Base-by-base conservation (phyloP, 2,113 vertebrate species). In the Odontesthes bonariensis region DNA sequence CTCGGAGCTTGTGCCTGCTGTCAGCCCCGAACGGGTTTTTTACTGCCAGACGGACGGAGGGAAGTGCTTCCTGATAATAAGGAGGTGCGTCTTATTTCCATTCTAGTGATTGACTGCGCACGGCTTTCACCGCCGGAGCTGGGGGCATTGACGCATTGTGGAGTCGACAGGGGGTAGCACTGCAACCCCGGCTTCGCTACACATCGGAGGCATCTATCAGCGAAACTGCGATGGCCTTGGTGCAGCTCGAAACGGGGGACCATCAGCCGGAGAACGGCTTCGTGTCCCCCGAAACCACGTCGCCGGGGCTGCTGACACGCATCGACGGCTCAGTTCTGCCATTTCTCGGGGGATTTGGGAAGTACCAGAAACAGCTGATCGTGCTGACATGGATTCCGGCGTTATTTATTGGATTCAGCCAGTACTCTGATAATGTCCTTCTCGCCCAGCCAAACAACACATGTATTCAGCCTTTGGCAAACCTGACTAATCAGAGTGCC, bases 311-410 rank as follows among this genome's bases (percentile, higher is more conserved):
- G 90, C 94, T 99, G 63, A 92, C 96, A 83, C 96, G 95, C 87
- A 94, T 96, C 69, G 98, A 99, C 78, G 85, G 91, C 27, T 93
- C 92, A 5, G 95, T 98, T 31, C 91, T 98, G 87, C 97, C 97
- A 0, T 95, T 96, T 73, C 95, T 98, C 6, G 97, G 96, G 22
- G 96, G 96, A 0, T 95, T 98, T 86, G 95, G 96, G 81, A 95
- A 92, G 35, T 97, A 95, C 93, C 96, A 99, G 92, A 95, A 92
- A 78, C 96, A 96, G 86, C 94, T 99, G 61, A 94, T 99, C 79
- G 92, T 97, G 73, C 96, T 99, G 92, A 98, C 97, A 83, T 98
- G 97, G 96, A 94, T 99, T 32, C 98, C 98, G 27, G 97, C 96
- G 40, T 74, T 99, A 1, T 96, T 98, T 73, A 97, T 99, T 49